These are phyloP conservation scores for Nemotelus nigrinus DNA, from an alignment of 2,888 invertebrate species.

Conservation along the genomic window DNA sequence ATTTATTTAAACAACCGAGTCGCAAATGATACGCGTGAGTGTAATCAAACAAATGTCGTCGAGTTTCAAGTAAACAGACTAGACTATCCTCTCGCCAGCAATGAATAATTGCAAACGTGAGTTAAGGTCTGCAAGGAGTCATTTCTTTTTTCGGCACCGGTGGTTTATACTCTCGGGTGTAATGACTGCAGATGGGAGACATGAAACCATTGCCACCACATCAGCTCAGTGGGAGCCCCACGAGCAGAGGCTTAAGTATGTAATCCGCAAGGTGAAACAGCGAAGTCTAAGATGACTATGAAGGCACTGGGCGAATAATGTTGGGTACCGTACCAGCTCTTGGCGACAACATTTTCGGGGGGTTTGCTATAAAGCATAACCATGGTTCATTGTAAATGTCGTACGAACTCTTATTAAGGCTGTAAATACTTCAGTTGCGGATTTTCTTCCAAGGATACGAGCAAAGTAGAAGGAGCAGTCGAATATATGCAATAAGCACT, in stretches of 20 bases:
- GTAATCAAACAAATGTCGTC: constrained; percentile 1
- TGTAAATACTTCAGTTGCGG: constrained; percentile 39
- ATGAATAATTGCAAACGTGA: constrained; percentile 42
- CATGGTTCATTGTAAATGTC: constrained; percentile 34
- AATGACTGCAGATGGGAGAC: constrained; percentile 36
- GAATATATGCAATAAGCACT: constrained; percentile 19
- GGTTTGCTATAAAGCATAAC: constrained; percentile 23
- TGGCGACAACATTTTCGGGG: constrained; percentile 26
- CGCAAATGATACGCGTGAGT: not conserved
- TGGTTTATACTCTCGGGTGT: constrained; percentile 29
- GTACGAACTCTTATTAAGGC: constrained; percentile 36
- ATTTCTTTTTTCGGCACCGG: constrained; percentile 29
- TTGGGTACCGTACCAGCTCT: not conserved
- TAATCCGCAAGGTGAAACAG: constrained; percentile 32
- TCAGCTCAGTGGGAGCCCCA: constrained; percentile 7
- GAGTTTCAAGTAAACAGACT: constrained; percentile 20
- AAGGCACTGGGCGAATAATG: not conserved
- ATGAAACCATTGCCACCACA: not conserved
- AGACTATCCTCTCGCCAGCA: constrained; percentile 11
- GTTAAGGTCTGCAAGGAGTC: constrained; percentile 23
- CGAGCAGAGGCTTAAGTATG: constrained; percentile 33
- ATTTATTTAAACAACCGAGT: too few species aligned
- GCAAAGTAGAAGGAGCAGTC: not conserved
- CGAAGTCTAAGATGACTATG: constrained; percentile 11
- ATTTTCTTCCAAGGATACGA: constrained; percentile 24